Base-by-base conservation (phyloP, 1,140 invertebrate species). In the Leptopilina boulardi region DNA sequence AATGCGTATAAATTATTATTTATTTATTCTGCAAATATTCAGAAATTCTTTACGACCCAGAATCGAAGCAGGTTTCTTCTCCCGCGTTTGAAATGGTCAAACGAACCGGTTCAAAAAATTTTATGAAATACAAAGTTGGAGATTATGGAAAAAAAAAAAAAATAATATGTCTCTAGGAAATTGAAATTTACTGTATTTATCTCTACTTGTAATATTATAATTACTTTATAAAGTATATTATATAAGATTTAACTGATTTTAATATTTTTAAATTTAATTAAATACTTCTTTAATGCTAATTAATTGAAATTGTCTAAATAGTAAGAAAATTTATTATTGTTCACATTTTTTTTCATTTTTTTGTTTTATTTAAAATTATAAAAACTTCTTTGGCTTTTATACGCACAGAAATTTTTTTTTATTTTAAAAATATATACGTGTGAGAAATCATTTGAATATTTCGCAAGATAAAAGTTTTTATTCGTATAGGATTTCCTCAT, bases 61-160 rank as follows among this genome's bases (percentile, higher is more conserved):
- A 59, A 59, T 59, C 15, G 21, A 59, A 59, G 54, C 54, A 59
- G 56, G 56, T 59, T 59, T 59, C 10, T 26, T 59, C 56, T 59
- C 23, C 23, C 5, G 23, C 23, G 23, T 21, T 26, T 21, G 0
- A 11, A 56, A 23, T 56, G 11, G 54, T 21, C 21, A 11, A 13
- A 26, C 19, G 23, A 59, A 59, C 56, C 23, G 56, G 56, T 59
- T 59, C 56, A 59, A 59, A 59, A 59, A 11, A 26, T 59, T 59
- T 13, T 26, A 51, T 51, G n/a, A 51, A 18, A 51, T 6, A 30
- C 5, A 30, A 30, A 30, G 26, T 30, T 30, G 5, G 26, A 30
- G 26, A 30, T 30, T 30, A 30, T 30, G n/a, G n/a, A n/a, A n/a
- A n/a, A n/a, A 11, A 42, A 42, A 3, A 56, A 56, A 21, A 23